Evolutionary conservation across 1,140 invertebrate genomes (phyloP).

Genomic region (Sitobion miscanthi): DNA sequence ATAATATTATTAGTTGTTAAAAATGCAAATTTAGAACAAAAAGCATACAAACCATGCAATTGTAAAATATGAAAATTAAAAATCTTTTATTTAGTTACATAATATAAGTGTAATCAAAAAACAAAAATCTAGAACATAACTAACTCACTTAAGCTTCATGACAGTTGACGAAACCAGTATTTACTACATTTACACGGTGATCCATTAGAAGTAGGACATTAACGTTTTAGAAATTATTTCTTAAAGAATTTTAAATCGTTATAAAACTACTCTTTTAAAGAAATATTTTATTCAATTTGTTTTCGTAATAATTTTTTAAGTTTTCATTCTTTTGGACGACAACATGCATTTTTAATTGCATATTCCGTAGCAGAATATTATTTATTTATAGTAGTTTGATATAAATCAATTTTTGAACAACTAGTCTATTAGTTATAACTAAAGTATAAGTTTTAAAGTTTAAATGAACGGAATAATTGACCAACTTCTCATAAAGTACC

Average conservation of each 20-base stretch:
- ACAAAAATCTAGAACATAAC: not conserved
- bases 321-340: not conserved
- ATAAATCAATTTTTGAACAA: not conserved
- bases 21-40: not conserved
- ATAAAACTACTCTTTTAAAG: not conserved
- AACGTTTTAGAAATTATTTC: not conserved
- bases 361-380: not conserved
- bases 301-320: not conserved
- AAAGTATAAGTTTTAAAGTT: too few relatives aligned
- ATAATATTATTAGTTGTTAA: not conserved
- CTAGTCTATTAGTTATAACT: too few relatives aligned
- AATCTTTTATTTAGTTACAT: not conserved
- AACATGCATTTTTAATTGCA: not conserved
- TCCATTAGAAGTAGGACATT: not conserved
- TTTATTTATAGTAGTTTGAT: not conserved
- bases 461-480: too few relatives aligned
- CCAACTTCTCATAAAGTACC: too few relatives aligned
- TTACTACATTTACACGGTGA: not conserved
- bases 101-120: not conserved
- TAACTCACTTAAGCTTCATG: not conserved
- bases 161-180: not conserved
- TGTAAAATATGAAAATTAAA: not conserved
- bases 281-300: too few relatives aligned
- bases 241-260: not conserved
- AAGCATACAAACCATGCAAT: not conserved